These are phyloP conservation scores for Melieria picta DNA, from an alignment of 2,888 invertebrate genomes.

Conservation along the genomic window DNA sequence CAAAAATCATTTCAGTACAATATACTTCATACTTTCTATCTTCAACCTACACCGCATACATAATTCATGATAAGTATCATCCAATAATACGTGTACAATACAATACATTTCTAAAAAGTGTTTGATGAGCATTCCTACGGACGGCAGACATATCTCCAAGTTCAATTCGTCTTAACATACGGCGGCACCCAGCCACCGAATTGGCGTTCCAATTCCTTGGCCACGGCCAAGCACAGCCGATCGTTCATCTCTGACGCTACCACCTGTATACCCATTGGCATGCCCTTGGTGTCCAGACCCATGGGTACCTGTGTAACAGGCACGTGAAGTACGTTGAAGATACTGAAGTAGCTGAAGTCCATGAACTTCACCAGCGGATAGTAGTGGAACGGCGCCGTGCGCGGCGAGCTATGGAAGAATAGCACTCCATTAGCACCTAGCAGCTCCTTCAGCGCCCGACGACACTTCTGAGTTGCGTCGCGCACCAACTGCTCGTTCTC, in stretches of 20 bases:
- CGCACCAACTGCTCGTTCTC: conserved; percentile 75
- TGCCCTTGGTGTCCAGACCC: conserved; percentile 81
- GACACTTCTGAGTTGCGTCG: conserved; percentile 70
- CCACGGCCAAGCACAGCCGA: conserved; percentile 86
- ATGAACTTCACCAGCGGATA: conserved; percentile 79
- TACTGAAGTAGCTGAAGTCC: conserved; percentile 86
- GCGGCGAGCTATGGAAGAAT: conserved; percentile 83
- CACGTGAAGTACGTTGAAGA: conserved; percentile 85
- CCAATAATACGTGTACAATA: too few relatives aligned
- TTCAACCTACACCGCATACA: too few relatives aligned
- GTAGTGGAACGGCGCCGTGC: conserved; percentile 84
- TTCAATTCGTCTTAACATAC: conserved; percentile 56
- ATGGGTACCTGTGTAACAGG: conserved; percentile 83
- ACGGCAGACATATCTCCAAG: not conserved
- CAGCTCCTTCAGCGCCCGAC: conserved; percentile 72
- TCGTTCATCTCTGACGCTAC: conserved; percentile 86
- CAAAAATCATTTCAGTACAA: too few relatives aligned
- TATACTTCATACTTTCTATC: too few relatives aligned
- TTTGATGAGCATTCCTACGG: not conserved
- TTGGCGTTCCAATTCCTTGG: conserved; percentile 83
- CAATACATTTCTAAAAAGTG: not conserved
- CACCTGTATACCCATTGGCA: conserved; percentile 90
- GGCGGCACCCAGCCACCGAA: conserved; percentile 93
- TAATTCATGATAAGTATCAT: too few relatives aligned
- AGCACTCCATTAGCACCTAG: conserved; percentile 84